Evolutionary conservation across 2,888 invertebrate genomes (phyloP), one percentile per base, ranked within the genome.

Genomic region (Eupithecia pulchellata): DNA sequence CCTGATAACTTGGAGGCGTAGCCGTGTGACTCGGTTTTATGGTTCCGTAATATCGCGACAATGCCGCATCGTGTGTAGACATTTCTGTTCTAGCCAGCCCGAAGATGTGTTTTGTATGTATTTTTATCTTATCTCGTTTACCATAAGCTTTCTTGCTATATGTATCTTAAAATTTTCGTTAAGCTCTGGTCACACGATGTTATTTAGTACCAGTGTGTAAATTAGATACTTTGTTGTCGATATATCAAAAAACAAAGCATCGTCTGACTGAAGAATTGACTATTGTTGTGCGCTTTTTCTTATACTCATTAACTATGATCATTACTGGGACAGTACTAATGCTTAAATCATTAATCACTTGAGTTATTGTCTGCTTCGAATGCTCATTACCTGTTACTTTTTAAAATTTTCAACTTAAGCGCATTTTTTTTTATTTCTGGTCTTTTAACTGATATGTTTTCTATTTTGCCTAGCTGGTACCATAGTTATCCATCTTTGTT

Each of bases 1-100:
- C 77, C 69, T 79, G 83, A 84, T 86, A 84, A 75, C 78, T 75
- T 68, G 81, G 79, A 79, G 79, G 81, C 81, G 82, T 80, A 79
- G 81, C 75, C 78, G 78, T 75, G 77, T 79, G 77, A 72, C 64
- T 73, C 67, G 74, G 55, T 71, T 78, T 75, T 75, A 77, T 76
- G 64, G 73, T 74, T 69, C 66, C 68, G 72, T 74, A 78, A 77
- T 77, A 78, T 76, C 77, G 75, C 76, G 74, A 75, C 77, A 75
- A 61, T 32, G 34, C 29, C 57, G 57, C 65, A 68, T 65, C 71
- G 68, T 74, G 71, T 74, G 75, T 76, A 76, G 74, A 76, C 73
- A 71, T 75, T 76, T 69, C 62, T 71, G 73, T 76, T 72, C 66
- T 69, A 73, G 72, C 73, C 66, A 72, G 68, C 62, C 17, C 29